Evolutionary conservation across 1,140 invertebrate genomes (phyloP).

Genomic region (Brachionus rotundiformis): DNA sequence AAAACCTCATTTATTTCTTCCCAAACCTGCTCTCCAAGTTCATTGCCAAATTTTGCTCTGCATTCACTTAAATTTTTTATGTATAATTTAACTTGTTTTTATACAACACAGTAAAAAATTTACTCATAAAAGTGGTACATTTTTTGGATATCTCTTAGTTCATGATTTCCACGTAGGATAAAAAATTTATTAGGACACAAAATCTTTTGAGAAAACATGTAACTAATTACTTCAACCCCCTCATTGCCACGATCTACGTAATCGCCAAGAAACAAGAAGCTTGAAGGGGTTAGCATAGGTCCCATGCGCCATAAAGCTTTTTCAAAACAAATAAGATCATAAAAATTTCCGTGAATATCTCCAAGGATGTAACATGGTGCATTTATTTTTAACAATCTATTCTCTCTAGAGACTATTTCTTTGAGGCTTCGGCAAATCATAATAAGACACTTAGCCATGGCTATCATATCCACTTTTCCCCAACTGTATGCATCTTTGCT

Average conservation of each 20-base stretch:
- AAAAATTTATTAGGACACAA: slow-evolving; percentile 67
- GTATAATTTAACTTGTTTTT: no score
- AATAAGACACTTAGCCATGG: slow-evolving; percentile 64
- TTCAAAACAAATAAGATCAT: slow-evolving; percentile 69
- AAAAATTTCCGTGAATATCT: slow-evolving; percentile 70
- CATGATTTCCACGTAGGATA: slow-evolving; percentile 70
- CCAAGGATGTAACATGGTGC: slow-evolving; percentile 68
- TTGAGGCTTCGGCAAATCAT: slow-evolving; percentile 61
- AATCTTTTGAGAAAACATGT: slow-evolving; percentile 71
- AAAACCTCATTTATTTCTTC: slow-evolving; percentile 72
- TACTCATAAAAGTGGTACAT: slow-evolving; percentile 73
- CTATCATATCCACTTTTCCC: slow-evolving; percentile 65
- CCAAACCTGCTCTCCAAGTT: slow-evolving; percentile 68
- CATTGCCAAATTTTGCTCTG: slow-evolving; percentile 69
- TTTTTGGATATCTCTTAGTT: slow-evolving; percentile 70
- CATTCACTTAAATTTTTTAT: slow-evolving; percentile 67
- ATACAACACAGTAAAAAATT: no score
- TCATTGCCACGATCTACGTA: slow-evolving; percentile 71
- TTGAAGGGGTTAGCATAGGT: slow-evolving; percentile 67
- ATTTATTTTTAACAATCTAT: slow-evolving; percentile 65
- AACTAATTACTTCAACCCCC: slow-evolving; percentile 70
- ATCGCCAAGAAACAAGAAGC: slow-evolving; percentile 69
- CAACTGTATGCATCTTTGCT: slow-evolving; percentile 64
- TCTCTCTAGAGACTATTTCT: slow-evolving; percentile 61
- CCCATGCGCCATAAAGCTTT: slow-evolving; percentile 69